phyloP scores from a whole-genome alignment of 2,888 invertebrate genomes.

The Oeneis ivallda region DNA sequence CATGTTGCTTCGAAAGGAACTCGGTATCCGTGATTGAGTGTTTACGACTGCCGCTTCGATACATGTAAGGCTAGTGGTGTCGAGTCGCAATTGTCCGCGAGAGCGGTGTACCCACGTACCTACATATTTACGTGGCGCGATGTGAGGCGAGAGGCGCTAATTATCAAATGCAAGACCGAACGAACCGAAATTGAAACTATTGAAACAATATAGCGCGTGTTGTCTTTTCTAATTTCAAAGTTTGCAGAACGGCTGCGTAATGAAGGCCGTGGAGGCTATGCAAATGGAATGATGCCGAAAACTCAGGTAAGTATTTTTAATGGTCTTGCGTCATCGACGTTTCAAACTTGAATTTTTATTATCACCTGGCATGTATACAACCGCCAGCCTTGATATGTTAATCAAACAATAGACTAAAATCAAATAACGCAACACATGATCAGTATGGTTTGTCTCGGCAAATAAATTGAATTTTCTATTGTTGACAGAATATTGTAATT shows the following conservation, averaged over 20 bases:
- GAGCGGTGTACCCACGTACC: slow-evolving; percentile 1
- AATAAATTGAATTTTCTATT: slow-evolving; percentile 63
- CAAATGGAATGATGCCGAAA: slow-evolving; percentile 80
- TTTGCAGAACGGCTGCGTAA: slow-evolving; percentile 80
- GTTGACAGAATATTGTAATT: slow-evolving; percentile 39
- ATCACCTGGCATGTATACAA: slow-evolving; percentile 78
- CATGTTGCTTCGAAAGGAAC: slow-evolving; percentile 64
- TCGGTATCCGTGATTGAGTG: slow-evolving; percentile 67
- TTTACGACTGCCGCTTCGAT: slow-evolving; percentile 75
- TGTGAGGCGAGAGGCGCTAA: slow-evolving; percentile 74
- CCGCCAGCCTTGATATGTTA: slow-evolving; percentile 79
- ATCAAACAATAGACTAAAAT: slow-evolving; percentile 79
- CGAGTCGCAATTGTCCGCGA: slow-evolving; percentile 48
- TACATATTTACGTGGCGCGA: slow-evolving; percentile 44
- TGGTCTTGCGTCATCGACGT: slow-evolving; percentile 79
- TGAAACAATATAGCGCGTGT: slow-evolving; percentile 78
- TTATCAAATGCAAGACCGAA: slow-evolving; percentile 78
- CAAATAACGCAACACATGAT: slow-evolving; percentile 73
- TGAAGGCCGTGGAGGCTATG: slow-evolving; percentile 77
- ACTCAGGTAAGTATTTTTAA: slow-evolving; percentile 76
- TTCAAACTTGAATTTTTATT: slow-evolving; percentile 82
- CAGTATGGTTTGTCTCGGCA: slow-evolving; percentile 69
- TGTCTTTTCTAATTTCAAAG: slow-evolving; percentile 79
- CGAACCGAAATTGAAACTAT: slow-evolving; percentile 77
- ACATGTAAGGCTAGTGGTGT: slow-evolving; percentile 61